Evolutionary conservation across 2,888 invertebrate genomes (phyloP).

Genomic region (Drosophila birchii): DNA sequence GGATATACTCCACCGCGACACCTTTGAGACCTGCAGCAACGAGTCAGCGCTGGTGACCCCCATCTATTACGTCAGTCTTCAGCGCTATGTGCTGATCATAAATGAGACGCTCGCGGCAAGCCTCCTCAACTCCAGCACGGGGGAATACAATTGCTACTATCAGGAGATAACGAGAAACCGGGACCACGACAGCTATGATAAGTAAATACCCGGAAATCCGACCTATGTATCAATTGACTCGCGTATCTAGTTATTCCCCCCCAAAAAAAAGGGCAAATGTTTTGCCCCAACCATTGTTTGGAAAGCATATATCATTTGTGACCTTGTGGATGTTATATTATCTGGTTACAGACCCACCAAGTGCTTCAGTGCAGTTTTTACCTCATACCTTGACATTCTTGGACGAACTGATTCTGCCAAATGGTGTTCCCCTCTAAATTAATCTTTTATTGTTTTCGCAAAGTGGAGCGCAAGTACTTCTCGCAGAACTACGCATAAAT

Average conservation of each 20-base stretch:
- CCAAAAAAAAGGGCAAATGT: not conserved
- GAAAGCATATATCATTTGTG: not conserved
- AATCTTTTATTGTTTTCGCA: conserved; percentile 3
- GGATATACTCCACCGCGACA: conserved; percentile 85
- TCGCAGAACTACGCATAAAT: conserved; percentile 52
- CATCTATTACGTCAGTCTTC: conserved; percentile 50
- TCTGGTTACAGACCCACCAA: not conserved
- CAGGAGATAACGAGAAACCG: conserved; percentile 68
- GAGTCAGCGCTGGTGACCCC: conserved; percentile 59
- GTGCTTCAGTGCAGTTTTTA: not conserved
- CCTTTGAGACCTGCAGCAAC: conserved; percentile 86
- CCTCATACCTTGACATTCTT: not conserved
- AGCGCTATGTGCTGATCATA: conserved; percentile 61
- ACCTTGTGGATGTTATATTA: not conserved
- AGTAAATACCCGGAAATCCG: conserved; percentile 41
- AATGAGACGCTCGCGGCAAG: conserved; percentile 54
- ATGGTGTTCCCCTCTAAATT: too few species aligned
- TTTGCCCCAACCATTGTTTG: not conserved
- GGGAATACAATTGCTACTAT: conserved; percentile 78
- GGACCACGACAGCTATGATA: conserved; percentile 48
- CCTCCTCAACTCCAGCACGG: conserved; percentile 50
- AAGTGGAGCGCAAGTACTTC: conserved; percentile 56
- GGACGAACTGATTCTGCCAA: too few species aligned
- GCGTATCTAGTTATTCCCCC: not conserved
- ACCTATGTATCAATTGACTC: not conserved